Base-by-base conservation (phyloP, 1,140 invertebrate genomes). In the Ditylenchus dipsaci region DNA sequence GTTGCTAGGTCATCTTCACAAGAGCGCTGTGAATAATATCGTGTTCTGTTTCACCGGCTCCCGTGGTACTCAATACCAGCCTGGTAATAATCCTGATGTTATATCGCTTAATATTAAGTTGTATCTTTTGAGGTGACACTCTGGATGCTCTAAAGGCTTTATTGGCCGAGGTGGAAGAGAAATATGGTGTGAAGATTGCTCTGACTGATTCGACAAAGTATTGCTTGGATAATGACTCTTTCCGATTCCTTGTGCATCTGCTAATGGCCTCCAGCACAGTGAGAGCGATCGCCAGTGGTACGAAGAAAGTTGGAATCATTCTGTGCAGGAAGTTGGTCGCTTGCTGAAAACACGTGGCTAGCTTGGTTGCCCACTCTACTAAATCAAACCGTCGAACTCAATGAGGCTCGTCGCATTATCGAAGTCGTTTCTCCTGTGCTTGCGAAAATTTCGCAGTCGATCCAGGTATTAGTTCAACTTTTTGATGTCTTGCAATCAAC, bases 31-130 rank as follows among this genome's bases (percentile, higher is more conserved):
- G 27, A 57, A 75, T 26, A 75, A 75, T 61, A 78, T 75, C 42
- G 30, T 78, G 8, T 75, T 75, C 71, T 63, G 63, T 8, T 75
- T 78, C 72, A 75, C 74, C n/a, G 76, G 76, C 29, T n/a, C 75
- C 9, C 63, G 76, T 3, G 30, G 43, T 17, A 78, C 76, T 43
- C 49, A 53, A n/a, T 75, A 78, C 64, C 21, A 23, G 9, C 45
- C 76, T 13, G 73, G 73, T 65, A 15, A 27, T 19, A 66, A 19
- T 65, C 11, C 11, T 45, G 43, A n/a, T 47, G 45, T 47, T 47
- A 17, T 57, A 11, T 29, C 11, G 23, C 23, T 57, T 57, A 5
- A 11, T 26, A 57, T 57, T 3, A 5, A 57, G 27, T 38, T 38
- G 3, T 38, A 38, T 11, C 11, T 38, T 38, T 38, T 38, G 33